Evolutionary conservation across 64 coral and sea anemone genomes (phyloP), one percentile per base, ranked within the genome.

Genomic region (Astreopora myriophthalma): DNA sequence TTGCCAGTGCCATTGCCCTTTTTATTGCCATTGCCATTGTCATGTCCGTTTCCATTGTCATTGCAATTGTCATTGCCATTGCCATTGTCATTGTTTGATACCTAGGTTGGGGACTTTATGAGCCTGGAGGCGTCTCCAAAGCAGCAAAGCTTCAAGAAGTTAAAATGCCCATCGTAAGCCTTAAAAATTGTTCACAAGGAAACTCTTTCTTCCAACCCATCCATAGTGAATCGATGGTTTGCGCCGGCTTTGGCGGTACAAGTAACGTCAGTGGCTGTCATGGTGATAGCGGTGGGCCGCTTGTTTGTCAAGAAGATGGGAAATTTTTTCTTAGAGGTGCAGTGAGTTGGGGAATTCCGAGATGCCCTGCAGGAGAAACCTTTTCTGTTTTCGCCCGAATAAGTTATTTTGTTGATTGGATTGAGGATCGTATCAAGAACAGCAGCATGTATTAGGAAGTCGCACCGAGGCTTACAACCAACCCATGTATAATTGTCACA

Each of bases 221-320:
- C 3, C 80, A 96, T 22, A 73, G 94, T 38, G 9, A 36, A 22
- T 86, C 91, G 25, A 96, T 96, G 95, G 1, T 96, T 19, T 96
- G 95, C 25, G 95, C 95, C 3, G 95, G 95, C 26, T 93, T 65
- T 79, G 80, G 67, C 30, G 61, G 82, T n/a, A 65, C 30, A 22
- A 70, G 24, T n/a, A 55, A 38, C 52, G 48, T 91, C 3, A 94
- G 86, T 34, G 95, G 95, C 1, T 96, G 95, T 34, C 94, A 96
- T 30, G 95, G 95, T 34, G 95, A 96, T 23, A 96, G 95, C 48
- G 95, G 95, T 6, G 95, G 95, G 1, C 95, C 95, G 2, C 83
- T 96, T 3, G 80, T 81, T 3, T 96, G 95, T 32, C 62, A 35
- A 25, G 73, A 94, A 33, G 37, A 74, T 39, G 52, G 90, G 12